phyloP scores from a whole-genome alignment of 2,888 invertebrate genomes.

The Drosophila helvetica region DNA sequence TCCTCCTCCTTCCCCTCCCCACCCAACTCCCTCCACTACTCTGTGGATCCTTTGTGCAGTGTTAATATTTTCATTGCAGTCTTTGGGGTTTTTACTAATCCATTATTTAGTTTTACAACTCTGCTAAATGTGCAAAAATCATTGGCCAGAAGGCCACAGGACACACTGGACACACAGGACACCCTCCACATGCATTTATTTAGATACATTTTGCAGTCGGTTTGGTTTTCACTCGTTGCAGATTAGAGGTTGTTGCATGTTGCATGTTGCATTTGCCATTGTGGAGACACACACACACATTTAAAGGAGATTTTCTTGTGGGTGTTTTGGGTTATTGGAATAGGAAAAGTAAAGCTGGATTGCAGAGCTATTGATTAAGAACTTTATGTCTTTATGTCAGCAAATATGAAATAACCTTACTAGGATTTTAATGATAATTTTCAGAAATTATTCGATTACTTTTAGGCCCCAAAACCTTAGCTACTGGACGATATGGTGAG shows the following conservation, averaged over 20 bases:
- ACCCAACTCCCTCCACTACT: not conserved
- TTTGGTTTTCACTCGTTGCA: constrained; percentile 26
- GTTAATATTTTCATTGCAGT: constrained; percentile 41
- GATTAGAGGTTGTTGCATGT: constrained; percentile 22
- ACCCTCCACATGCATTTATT: not conserved
- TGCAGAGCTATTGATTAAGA: not conserved
- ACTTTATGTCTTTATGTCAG: too few species aligned
- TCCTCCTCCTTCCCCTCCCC: not conserved
- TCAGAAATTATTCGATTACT: not conserved
- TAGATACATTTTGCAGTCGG: constrained; percentile 12
- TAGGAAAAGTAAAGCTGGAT: not conserved
- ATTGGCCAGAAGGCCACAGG: not conserved
- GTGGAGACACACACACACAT: not conserved
- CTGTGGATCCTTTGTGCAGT: constrained; percentile 7
- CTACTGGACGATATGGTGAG: rapidly evolving
- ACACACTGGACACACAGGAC: not conserved
- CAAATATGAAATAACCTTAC: too few species aligned
- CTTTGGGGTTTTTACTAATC: constrained; percentile 45
- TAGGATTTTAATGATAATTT: not conserved
- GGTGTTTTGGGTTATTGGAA: not conserved
- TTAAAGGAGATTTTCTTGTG: not conserved
- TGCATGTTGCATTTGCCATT: too few species aligned
- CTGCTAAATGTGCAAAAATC: constrained; percentile 40
- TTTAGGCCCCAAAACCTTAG: not conserved
- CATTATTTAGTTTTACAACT: constrained; percentile 50